phyloP scores from a whole-genome alignment of 2,888 invertebrate species.

The Acanthosepion esculentum region DNA sequence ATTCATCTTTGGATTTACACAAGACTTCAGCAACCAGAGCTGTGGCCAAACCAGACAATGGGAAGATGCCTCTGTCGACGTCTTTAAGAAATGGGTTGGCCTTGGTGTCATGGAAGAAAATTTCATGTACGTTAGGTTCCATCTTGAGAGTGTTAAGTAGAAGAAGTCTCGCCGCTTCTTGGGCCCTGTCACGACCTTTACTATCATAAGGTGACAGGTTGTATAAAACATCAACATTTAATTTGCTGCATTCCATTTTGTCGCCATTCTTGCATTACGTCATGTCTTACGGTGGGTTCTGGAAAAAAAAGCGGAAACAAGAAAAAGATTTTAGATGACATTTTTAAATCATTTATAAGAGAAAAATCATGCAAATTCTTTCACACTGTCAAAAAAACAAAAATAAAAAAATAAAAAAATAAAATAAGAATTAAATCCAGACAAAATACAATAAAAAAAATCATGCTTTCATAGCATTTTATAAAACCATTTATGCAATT shows the following conservation, averaged over 20 bases:
- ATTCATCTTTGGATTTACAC: conserved; percentile 63
- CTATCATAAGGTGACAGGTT: conserved; percentile 64
- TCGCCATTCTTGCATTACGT: neutral
- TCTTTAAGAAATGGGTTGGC: conserved; percentile 56
- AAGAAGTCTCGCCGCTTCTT: conserved; percentile 65
- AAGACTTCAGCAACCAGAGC: conserved; percentile 67
- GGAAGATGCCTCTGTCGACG: conserved; percentile 59
- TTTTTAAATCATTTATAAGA: too few species aligned
- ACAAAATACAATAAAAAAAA: too few species aligned
- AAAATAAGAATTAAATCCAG: too few species aligned
- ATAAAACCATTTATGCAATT: too few species aligned
- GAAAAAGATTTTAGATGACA: too few species aligned
- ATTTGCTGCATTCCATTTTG: conserved; percentile 49
- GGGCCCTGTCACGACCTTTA: conserved; percentile 64
- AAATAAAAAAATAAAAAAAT: too few species aligned
- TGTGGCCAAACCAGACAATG: conserved; percentile 65
- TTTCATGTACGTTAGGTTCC: conserved; percentile 64
- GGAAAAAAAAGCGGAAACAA: neutral
- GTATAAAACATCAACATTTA: conserved; percentile 65
- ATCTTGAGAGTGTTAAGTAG: conserved; percentile 66
- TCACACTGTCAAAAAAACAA: too few species aligned
- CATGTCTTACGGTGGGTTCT: neutral
- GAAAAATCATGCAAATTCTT: too few species aligned
- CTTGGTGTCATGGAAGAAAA: conserved; percentile 67
- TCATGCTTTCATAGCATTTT: too few species aligned